These are phyloP conservation scores for Oreocharis arfaki DNA, from an alignment of 2,113 vertebrate species.

Conservation along the genomic window DNA sequence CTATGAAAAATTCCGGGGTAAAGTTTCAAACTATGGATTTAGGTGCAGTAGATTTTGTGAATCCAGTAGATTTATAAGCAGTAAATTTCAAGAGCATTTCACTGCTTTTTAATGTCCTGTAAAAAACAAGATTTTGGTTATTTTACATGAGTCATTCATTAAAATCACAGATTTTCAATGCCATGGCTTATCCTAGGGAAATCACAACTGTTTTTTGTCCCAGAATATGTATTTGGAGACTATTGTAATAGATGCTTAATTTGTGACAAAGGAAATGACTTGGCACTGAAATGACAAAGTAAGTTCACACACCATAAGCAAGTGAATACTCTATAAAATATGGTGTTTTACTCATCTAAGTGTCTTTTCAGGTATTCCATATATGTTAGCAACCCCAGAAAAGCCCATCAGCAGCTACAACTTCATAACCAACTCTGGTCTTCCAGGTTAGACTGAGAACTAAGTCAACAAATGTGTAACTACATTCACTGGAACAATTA, in stretches of 20 bases:
- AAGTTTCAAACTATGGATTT: background rate
- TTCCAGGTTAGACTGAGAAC: background rate
- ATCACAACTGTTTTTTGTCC: background rate
- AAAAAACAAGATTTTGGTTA: background rate
- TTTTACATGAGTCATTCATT: background rate
- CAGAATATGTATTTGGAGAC: background rate
- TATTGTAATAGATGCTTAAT: background rate
- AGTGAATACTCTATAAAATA: background rate
- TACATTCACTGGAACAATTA: background rate
- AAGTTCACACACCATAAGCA: background rate
- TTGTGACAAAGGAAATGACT: background rate
- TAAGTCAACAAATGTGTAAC: background rate
- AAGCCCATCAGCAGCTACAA: background rate
- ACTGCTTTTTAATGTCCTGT: background rate
- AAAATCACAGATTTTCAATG: background rate
- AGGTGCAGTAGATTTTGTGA: background rate
- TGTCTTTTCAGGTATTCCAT: background rate
- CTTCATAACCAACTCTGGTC: background rate
- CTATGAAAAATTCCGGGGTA: background rate
- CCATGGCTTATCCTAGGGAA: background rate
- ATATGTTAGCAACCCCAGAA: background rate
- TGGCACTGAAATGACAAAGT: background rate
- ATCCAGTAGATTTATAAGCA: background rate
- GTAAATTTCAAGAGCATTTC: background rate
- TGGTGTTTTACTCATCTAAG: background rate